phyloP scores from a whole-genome alignment of 2,797 vertebrate genomes.

The Valencia hispanica region DNA sequence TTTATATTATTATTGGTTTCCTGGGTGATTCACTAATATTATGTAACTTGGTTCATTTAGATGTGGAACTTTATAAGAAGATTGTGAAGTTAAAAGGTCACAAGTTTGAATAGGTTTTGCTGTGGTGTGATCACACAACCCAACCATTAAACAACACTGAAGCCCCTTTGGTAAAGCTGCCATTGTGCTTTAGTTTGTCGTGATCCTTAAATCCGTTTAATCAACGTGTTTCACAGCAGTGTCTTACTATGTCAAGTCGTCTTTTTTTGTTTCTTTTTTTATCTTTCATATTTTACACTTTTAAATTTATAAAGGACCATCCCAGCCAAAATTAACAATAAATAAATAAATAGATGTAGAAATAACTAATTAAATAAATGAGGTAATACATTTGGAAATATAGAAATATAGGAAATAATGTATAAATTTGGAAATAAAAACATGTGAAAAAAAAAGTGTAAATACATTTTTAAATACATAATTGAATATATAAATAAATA shows the following conservation, averaged over 20 bases:
- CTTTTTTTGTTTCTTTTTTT: too few relatives aligned
- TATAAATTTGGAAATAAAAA: too few relatives aligned
- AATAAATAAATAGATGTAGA: too few relatives aligned
- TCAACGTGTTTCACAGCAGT: background rate
- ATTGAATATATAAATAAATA: too few relatives aligned
- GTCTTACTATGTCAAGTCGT: background rate
- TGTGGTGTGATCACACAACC: background rate
- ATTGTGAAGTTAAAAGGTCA: slow-evolving; percentile 1
- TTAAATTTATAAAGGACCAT: too few relatives aligned
- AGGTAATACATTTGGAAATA: too few relatives aligned
- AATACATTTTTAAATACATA: too few relatives aligned
- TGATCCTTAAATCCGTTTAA: background rate
- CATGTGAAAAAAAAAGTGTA: too few relatives aligned
- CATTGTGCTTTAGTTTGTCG: background rate
- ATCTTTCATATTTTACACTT: too few relatives aligned
- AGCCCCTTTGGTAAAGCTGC: background rate
- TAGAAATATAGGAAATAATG: too few relatives aligned
- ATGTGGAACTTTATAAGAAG: background rate
- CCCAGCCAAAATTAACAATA: too few relatives aligned
- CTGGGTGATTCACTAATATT: background rate
- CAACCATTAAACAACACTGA: background rate
- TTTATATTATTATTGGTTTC: background rate
- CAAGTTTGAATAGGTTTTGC: background rate
- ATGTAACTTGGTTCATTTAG: background rate
- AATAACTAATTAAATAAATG: too few relatives aligned